These are phyloP conservation scores for Calycopis cecrops DNA, from an alignment of 1,140 invertebrate genomes.

Conservation along the genomic window DNA sequence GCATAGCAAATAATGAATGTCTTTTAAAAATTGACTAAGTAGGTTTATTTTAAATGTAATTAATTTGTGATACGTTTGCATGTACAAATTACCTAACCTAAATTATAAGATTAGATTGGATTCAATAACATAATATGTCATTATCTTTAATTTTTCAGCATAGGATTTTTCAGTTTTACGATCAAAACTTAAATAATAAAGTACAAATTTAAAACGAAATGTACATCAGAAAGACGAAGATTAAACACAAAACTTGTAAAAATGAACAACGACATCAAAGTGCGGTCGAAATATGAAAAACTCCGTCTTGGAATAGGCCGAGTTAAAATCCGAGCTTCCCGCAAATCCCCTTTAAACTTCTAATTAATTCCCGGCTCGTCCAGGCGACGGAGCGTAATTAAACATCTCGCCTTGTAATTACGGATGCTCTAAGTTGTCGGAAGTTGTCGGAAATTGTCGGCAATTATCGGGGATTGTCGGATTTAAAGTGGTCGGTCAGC, in stretches of 20 bases:
- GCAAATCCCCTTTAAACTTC: conserved; percentile 29
- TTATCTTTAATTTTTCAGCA: no score
- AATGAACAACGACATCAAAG: background rate
- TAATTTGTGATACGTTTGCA: no score
- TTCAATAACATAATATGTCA: no score
- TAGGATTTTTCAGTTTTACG: no score
- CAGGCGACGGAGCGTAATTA: conserved; percentile 60
- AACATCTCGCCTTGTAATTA: conserved; percentile 72
- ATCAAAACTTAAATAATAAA: no score
- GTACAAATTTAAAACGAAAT: no score
- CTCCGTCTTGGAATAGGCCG: background rate
- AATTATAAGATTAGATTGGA: no score
- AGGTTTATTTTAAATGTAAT: background rate
- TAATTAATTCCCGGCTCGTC: conserved; percentile 64
- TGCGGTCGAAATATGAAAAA: background rate
- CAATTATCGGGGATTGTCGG: conserved; percentile 34
- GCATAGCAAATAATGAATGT: no score
- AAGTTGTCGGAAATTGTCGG: conserved; percentile 52
- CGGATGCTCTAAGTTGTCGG: conserved; percentile 54
- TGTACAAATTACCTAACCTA: no score
- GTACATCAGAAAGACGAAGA: no score
- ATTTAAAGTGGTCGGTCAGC: conserved; percentile 52
- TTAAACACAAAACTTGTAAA: background rate
- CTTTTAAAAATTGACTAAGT: background rate
- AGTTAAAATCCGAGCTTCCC: conserved; percentile 15